Evolutionary conservation across 2,888 invertebrate genomes (phyloP).

Genomic region (Plutella xylostella): DNA sequence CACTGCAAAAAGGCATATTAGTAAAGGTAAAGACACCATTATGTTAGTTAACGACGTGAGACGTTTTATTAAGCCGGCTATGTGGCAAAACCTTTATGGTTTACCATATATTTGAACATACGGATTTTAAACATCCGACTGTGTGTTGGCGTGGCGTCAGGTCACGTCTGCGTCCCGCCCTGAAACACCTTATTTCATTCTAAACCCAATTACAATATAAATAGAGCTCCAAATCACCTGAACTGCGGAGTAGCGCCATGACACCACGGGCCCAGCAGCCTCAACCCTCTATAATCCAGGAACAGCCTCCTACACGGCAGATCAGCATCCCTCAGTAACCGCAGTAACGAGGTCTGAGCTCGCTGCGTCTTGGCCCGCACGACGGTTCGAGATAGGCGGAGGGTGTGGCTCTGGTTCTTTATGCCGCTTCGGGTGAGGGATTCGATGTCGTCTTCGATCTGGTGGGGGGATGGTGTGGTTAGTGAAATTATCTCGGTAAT

Average conservation of each 20-base stretch:
- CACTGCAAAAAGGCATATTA: too few species aligned
- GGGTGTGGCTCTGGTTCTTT: conserved; percentile 90
- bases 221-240: too few species aligned
- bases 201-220: too few species aligned
- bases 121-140: too few species aligned
- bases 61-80: too few species aligned
- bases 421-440: conserved; percentile 82
- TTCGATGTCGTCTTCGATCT: conserved; percentile 92
- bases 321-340: conserved; percentile 83
- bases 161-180: too few species aligned
- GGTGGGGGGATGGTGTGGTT: neutral
- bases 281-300: conserved; percentile 92
- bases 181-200: too few species aligned
- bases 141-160: too few species aligned
- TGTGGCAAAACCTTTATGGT: too few species aligned
- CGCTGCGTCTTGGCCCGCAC: conserved; percentile 88
- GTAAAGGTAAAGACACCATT: too few species aligned
- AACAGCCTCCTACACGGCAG: conserved; percentile 88
- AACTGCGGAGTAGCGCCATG: conserved; percentile 73
- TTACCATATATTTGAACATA: too few species aligned
- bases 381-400: conserved; percentile 91
- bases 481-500: neutral
- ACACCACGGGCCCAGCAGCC: conserved; percentile 94
- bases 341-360: conserved; percentile 80
- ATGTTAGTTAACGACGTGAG: too few species aligned